phyloP scores from a whole-genome alignment of 2,888 invertebrate species.

The Cotesia congregata region DNA sequence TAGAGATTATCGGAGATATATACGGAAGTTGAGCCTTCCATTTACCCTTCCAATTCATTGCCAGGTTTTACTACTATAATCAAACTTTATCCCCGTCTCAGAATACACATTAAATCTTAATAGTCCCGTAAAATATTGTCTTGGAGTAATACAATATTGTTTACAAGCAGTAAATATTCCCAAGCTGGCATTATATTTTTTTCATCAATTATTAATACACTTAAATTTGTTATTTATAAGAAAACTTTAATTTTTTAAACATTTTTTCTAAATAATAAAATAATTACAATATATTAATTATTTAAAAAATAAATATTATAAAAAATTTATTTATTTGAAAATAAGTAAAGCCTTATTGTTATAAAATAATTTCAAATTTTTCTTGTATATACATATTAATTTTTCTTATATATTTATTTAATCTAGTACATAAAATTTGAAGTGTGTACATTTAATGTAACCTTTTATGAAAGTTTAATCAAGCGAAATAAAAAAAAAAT shows the following conservation, averaged over 20 bases:
- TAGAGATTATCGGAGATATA: constrained; percentile 61
- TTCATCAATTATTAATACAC: not conserved
- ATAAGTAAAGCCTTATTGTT: too few relatives aligned
- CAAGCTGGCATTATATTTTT: not conserved
- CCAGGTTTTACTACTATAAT: constrained; percentile 16
- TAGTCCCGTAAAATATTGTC: constrained; percentile 14
- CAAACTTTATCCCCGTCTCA: constrained; percentile 14
- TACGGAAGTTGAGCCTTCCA: constrained; percentile 27
- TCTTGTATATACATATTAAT: too few relatives aligned
- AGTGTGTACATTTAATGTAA: not conserved
- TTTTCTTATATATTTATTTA: too few relatives aligned
- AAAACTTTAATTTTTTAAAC: too few relatives aligned
- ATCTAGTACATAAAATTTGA: too few relatives aligned
- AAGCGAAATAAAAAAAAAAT: not conserved
- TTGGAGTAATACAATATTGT: constrained; percentile 3
- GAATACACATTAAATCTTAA: not conserved
- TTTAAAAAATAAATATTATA: too few relatives aligned
- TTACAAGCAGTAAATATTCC: not conserved
- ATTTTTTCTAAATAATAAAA: too few relatives aligned
- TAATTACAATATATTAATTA: too few relatives aligned
- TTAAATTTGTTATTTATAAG: too few relatives aligned
- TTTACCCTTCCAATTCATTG: constrained; percentile 24
- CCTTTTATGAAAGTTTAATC: not conserved
- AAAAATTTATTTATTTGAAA: too few relatives aligned
- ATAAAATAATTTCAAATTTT: too few relatives aligned